Conservation (phyloP, 2,113 vertebrate species). For the Hydrolagus affinis region DNA sequence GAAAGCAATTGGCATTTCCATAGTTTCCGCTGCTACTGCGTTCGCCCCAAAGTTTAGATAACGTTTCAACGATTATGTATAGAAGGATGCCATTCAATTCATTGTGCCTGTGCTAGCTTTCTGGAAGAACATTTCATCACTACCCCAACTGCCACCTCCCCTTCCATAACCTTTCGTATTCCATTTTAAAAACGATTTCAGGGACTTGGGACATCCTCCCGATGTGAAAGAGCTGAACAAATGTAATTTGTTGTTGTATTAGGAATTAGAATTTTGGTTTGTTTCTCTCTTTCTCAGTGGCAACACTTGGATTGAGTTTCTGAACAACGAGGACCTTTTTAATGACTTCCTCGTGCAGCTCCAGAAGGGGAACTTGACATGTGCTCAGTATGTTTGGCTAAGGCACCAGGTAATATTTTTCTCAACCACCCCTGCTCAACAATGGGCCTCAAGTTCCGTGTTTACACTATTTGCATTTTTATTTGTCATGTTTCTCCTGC, state of each 20-base stretch:
- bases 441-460: not conserved
- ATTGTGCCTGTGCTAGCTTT: too few species aligned
- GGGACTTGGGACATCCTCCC: too few species aligned
- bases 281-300: slow-evolving; percentile 53
- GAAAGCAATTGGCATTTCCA: too few species aligned
- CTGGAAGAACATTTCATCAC: too few species aligned
- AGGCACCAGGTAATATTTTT: slow-evolving; percentile 69
- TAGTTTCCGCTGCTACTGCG: too few species aligned
- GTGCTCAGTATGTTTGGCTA: slow-evolving; percentile 89
- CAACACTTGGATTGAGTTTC: slow-evolving; percentile 82
- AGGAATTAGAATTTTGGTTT: not conserved
- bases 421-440: not conserved
- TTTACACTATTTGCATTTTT: not conserved
- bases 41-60: too few species aligned
- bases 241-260: too few species aligned
- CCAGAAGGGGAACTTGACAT: slow-evolving; percentile 65
- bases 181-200: too few species aligned
- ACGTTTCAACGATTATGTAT: too few species aligned
- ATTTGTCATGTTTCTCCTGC: not conserved
- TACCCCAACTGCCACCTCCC: not conserved
- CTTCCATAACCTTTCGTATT: too few species aligned
- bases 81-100: too few species aligned
- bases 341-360: slow-evolving; percentile 65
- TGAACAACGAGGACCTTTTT: slow-evolving; percentile 70
- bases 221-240: too few species aligned